Base-by-base conservation (phyloP, 2,888 invertebrate genomes). In the Diadromus collaris region DNA sequence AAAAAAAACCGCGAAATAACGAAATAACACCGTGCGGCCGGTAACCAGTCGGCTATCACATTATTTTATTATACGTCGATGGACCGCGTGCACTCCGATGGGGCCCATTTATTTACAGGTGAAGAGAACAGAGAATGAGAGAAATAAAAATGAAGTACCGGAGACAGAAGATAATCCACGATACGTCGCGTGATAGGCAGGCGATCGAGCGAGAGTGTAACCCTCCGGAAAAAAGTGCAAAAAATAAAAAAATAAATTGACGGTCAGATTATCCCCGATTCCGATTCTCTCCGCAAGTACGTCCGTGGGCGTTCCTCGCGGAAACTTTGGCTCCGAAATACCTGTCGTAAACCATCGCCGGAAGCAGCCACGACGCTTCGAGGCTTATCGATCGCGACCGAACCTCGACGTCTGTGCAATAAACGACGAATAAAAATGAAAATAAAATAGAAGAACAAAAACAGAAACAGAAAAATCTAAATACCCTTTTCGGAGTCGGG, bases 211-310 rank as follows among this genome's bases (percentile, higher is more conserved):
- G 21, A 61, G 56, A 68, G 63, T 60, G 67, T 21, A 68, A 72
- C 61, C 48, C 65, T 60, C 60, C 64, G 65, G 64, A 69, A 68
- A 79, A 38, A 34, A 34, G 1, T 0, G 2, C 3, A 41, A 41
- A 0, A 16, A 13, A 3, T 3, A 4, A 2, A 16, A 38, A 38
- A 41, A 41, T 41, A 16, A 41, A 79, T 34, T 38, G 54, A 76
- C 73, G 76, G 60, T 76, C 76, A 69, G 76, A 76, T 79, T 76
- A 79, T 79, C 76, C 76, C 16, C 56, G 76, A 76, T 76, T 65
- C 54, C 21, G 41, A 51, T 29, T 70, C 70, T 48, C 46, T 68
- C 64, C 16, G 6, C 68, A 76, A 79, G 71, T 76, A 76, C 60
- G 73, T 76, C 76, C 73, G 79, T 73, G 76, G 72, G 73, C 73